A percentile compares a stretch with the other conserved stretches of the same genome.
phyloP scores from a whole-genome alignment of 2,888 invertebrate genomes.

The Eueremaeus valkanovi region DNA sequence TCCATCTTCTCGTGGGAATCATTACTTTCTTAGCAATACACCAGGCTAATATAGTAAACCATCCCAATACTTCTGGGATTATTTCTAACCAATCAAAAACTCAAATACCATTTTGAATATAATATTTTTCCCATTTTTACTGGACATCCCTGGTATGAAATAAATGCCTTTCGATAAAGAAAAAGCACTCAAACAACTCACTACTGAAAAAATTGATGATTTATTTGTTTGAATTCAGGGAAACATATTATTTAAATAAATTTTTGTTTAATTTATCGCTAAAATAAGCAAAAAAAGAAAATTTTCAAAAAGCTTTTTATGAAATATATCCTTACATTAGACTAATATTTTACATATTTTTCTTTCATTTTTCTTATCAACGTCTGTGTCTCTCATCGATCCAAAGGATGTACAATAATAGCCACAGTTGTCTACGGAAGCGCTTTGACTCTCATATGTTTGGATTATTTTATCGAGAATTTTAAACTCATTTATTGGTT shows the following conservation, averaged over 20 bases:
- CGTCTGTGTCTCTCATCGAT: neutral
- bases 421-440: slow-evolving; percentile 73
- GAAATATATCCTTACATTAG: neutral
- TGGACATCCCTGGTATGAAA: too few species aligned
- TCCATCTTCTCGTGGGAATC: too few species aligned
- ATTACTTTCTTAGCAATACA: too few species aligned
- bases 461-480: slow-evolving; percentile 71
- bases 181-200: too few species aligned
- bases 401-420: slow-evolving; percentile 59
- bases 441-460: slow-evolving; percentile 64
- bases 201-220: too few species aligned
- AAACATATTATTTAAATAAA: neutral
- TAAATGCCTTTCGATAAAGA: too few species aligned
- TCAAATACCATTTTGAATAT: too few species aligned
- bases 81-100: too few species aligned
- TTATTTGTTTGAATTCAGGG: too few species aligned
- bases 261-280: neutral
- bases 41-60: too few species aligned
- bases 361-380: slow-evolving; percentile 2
- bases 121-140: too few species aligned
- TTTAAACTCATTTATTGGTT: slow-evolving; percentile 65
- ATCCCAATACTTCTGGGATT: too few species aligned
- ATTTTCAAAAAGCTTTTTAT: neutral
- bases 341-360: neutral
- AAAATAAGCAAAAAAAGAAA: neutral